phyloP scores from a whole-genome alignment of 2,888 invertebrate species.

The Chymomyza procnemis region DNA sequence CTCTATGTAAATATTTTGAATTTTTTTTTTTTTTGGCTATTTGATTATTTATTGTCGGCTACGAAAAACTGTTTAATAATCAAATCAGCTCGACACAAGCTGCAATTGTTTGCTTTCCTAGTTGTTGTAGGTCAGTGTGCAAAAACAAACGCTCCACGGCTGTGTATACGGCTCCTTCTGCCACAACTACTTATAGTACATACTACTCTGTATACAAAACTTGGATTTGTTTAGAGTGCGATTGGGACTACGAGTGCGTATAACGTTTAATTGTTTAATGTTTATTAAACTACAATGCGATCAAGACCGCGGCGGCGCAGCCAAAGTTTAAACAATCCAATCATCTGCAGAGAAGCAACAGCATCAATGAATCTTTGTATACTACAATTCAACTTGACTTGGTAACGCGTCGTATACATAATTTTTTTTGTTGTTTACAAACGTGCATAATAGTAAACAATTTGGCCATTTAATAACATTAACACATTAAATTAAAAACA shows the following conservation, averaged over 20 bases:
- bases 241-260: slow-evolving; percentile 13
- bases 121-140: slow-evolving; percentile 77
- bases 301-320: slow-evolving; percentile 24
- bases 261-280: slow-evolving; percentile 72
- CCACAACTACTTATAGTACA: slow-evolving; percentile 18
- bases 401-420: slow-evolving; percentile 66
- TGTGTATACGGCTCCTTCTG: slow-evolving; percentile 33
- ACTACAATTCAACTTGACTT: slow-evolving; percentile 42
- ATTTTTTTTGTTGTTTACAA: slow-evolving; percentile 63
- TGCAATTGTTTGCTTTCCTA: slow-evolving; percentile 66
- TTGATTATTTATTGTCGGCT: slow-evolving; percentile 70
- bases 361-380: slow-evolving; percentile 60
- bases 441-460: slow-evolving; percentile 75
- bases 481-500: slow-evolving; percentile 73
- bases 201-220: slow-evolving; percentile 21
- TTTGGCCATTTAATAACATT: slow-evolving; percentile 75
- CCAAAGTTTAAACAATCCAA: slow-evolving; percentile 66
- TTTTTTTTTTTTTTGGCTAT: slow-evolving; percentile 38
- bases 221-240: slow-evolving; percentile 69
- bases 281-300: slow-evolving; percentile 65
- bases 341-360: slow-evolving; percentile 33
- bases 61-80: slow-evolving; percentile 46
- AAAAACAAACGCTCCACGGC: slow-evolving; percentile 61
- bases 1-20: slow-evolving; percentile 69
- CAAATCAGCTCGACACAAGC: slow-evolving; percentile 1